Conservation (phyloP, 2,113 vertebrate genomes). For the Todiramphus chloris region DNA sequence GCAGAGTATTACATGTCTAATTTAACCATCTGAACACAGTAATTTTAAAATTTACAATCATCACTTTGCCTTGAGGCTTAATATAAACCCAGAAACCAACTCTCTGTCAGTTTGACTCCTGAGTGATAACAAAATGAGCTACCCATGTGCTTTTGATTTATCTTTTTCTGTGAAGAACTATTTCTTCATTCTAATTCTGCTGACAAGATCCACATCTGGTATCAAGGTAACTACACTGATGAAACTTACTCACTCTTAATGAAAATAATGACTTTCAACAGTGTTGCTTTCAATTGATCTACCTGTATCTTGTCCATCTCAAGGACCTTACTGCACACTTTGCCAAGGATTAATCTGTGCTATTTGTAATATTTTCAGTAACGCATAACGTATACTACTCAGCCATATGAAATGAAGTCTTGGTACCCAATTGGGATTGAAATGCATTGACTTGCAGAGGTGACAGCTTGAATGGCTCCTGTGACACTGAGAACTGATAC, state of each 20-base stretch:
- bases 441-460: background rate
- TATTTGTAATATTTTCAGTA: background rate
- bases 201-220: background rate
- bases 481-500: background rate
- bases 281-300: background rate
- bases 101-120: background rate
- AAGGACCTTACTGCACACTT: background rate
- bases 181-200: constrained; percentile 4
- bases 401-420: background rate
- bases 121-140: background rate
- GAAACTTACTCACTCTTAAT: background rate
- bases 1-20: background rate
- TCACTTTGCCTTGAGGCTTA: background rate
- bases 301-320: background rate
- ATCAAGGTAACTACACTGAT: background rate
- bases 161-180: background rate
- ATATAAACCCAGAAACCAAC: background rate
- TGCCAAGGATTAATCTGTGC: background rate
- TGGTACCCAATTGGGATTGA: background rate
- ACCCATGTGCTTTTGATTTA: background rate
- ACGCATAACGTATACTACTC: background rate
- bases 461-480: background rate
- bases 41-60: background rate
- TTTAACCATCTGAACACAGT: constrained; percentile 23
- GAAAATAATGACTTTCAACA: background rate